phyloP scores from a whole-genome alignment of 2,113 vertebrate species.

The Eublepharis macularius region DNA sequence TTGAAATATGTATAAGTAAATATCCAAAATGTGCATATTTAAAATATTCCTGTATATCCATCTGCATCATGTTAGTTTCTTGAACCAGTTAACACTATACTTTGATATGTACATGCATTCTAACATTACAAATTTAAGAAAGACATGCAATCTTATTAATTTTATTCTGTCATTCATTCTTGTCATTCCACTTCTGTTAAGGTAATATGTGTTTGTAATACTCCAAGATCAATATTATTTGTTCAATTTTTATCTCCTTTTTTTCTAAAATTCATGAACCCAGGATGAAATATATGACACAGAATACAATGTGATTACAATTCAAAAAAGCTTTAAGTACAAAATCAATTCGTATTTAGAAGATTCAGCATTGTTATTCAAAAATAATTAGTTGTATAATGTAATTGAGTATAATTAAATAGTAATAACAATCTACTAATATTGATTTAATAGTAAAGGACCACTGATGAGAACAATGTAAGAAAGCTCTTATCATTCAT shows the following conservation, averaged over 20 bases:
- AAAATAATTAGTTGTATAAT: not conserved
- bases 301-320: not conserved
- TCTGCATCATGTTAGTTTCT: not conserved
- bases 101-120: not conserved
- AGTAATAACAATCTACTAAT: conserved; percentile 6
- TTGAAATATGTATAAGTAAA: too few relatives aligned
- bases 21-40: not conserved
- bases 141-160: not conserved
- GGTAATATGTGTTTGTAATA: not conserved
- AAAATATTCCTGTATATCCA: not conserved
- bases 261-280: not conserved
- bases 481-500: not conserved
- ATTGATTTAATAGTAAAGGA: not conserved
- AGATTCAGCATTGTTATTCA: not conserved
- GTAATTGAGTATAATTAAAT: conserved; percentile 2
- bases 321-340: not conserved
- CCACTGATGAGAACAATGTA: conserved; percentile 9
- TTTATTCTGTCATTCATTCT: not conserved
- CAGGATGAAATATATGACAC: not conserved
- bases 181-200: not conserved
- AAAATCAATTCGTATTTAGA: not conserved
- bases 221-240: not conserved
- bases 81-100: not conserved
- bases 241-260: not conserved
- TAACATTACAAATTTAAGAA: too few relatives aligned